Conservation (phyloP, 1,140 invertebrate genomes). For the Anthonomus grandis region DNA sequence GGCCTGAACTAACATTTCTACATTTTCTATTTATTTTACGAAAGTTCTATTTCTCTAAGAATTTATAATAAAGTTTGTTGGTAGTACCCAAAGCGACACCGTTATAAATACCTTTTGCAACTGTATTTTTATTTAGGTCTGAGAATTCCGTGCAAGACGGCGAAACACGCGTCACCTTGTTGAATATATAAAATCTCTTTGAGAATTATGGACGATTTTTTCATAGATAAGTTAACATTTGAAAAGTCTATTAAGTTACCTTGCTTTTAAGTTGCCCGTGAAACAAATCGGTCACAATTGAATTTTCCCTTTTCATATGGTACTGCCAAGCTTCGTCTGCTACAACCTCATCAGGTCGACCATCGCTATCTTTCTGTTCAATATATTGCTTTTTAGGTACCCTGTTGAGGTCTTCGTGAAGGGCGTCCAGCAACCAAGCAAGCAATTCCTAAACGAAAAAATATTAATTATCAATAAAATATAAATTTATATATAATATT, state of each 20-base stretch:
- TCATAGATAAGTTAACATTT: no score
- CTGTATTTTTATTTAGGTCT: no score
- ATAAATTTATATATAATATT: conserved; percentile 1
- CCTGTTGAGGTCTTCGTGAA: conserved; percentile 87
- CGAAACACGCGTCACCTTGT: no score
- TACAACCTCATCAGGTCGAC: conserved; percentile 71
- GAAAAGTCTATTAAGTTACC: conserved; percentile 39
- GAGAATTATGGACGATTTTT: no score
- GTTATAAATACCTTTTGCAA: no score
- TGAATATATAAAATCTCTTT: no score
- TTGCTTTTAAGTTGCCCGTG: conserved; percentile 87
- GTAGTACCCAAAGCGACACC: no score
- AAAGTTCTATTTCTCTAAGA: no score
- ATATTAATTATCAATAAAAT: neutral
- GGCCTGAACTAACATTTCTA: no score
- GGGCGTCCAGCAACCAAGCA: conserved; percentile 81
- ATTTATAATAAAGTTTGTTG: no score
- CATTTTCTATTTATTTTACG: no score
- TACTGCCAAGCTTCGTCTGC: conserved; percentile 81
- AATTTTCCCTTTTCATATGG: conserved; percentile 73
- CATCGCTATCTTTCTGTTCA: conserved; percentile 74
- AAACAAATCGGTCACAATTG: conserved; percentile 85
- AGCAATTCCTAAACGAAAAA: conserved; percentile 65
- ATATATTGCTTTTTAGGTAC: conserved; percentile 66
- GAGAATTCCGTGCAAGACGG: no score